Evolutionary conservation across 2,888 invertebrate species (phyloP).

Genomic region (Ceramica pisi): DNA sequence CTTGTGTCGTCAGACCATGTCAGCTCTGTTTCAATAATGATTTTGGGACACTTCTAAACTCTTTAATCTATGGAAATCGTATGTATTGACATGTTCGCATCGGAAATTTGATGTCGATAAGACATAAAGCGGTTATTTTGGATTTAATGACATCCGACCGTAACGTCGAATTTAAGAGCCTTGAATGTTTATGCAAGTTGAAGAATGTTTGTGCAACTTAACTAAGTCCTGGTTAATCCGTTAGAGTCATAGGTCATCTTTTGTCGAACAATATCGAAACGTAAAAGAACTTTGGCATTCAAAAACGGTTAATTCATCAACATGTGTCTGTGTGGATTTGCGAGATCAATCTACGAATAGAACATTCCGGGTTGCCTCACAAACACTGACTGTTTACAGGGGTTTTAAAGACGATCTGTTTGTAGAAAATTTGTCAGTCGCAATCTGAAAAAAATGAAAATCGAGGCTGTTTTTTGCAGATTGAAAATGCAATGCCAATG

Average conservation of each 20-base stretch:
- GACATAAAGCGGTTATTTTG: slow-evolving; percentile 28
- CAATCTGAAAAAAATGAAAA: no score
- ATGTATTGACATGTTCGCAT: slow-evolving; percentile 39
- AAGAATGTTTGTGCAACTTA: slow-evolving; percentile 28
- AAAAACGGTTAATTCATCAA: neutral
- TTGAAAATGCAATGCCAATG: no score
- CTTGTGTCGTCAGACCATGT: slow-evolving; percentile 46
- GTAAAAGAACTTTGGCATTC: neutral
- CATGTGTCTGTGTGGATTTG: neutral
- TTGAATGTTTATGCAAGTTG: slow-evolving; percentile 28
- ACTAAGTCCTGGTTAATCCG: no score
- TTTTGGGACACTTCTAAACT: slow-evolving; percentile 36
- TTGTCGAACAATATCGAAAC: neutral
- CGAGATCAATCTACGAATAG: neutral
- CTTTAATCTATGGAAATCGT: slow-evolving; percentile 56
- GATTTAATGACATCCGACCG: slow-evolving; percentile 40
- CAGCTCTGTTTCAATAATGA: slow-evolving; percentile 21
- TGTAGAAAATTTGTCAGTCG: no score
- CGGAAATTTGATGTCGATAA: slow-evolving; percentile 15
- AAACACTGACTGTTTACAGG: neutral
- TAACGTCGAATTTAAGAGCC: slow-evolving; percentile 17
- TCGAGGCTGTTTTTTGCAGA: no score
- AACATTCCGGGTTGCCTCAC: neutral
- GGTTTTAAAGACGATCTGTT: neutral
- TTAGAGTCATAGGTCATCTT: slow-evolving; percentile 16